Percentiles rank a stretch among this genome's conserved stretches.
phyloP scores from a whole-genome alignment of 2,113 vertebrate species.

The Ursus arctos region DNA sequence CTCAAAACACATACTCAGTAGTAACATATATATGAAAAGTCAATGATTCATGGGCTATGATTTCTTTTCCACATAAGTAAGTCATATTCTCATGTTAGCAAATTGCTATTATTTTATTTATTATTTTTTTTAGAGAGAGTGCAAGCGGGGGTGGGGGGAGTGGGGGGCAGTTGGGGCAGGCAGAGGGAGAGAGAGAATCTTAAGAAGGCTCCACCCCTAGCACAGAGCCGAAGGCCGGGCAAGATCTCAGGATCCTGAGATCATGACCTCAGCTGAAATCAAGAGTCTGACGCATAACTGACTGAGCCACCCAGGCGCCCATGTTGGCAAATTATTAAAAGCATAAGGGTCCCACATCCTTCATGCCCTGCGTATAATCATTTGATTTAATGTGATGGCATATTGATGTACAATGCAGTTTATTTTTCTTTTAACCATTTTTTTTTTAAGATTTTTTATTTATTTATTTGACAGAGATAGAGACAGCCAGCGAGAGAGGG shows the following conservation, averaged over 20 bases:
- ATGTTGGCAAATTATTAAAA: slow-evolving; percentile 10
- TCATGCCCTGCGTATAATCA: background rate
- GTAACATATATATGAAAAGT: slow-evolving; percentile 8
- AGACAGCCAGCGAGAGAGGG: too few species aligned
- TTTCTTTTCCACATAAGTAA: slow-evolving; percentile 21
- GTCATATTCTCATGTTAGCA: background rate
- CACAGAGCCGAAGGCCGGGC: too few species aligned
- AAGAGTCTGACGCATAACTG: background rate
- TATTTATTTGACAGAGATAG: too few species aligned
- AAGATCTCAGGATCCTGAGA: background rate
- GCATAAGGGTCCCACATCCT: background rate
- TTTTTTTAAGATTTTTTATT: background rate
- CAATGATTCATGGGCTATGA: background rate
- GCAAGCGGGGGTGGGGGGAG: too few species aligned
- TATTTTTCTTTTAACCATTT: slow-evolving; percentile 53
- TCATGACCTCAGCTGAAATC: background rate
- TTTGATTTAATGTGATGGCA: background rate
- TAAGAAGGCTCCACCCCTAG: background rate
- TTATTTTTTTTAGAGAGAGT: background rate
- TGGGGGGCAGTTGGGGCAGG: too few species aligned
- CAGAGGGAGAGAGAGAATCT: background rate
- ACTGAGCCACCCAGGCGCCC: background rate
- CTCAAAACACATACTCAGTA: background rate
- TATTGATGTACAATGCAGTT: background rate
- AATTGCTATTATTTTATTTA: background rate